Percentiles rank a stretch among this genome's conserved stretches.
Evolutionary conservation across 2,113 vertebrate genomes (phyloP).

Genomic region (Charadrius vociferus): DNA sequence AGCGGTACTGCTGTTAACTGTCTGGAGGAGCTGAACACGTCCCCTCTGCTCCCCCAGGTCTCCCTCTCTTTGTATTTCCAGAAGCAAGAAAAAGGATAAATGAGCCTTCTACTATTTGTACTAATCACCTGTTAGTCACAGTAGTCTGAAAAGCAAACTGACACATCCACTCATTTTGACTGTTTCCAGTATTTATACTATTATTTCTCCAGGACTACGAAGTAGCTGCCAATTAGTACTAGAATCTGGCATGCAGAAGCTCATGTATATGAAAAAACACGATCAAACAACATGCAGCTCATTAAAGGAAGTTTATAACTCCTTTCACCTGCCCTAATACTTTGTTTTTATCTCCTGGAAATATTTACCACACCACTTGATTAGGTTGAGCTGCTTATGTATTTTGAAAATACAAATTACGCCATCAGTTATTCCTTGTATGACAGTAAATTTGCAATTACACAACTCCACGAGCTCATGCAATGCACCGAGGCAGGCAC

Average conservation of each 20-base stretch:
- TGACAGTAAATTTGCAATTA: constrained; percentile 64
- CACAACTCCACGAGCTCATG: constrained; percentile 27
- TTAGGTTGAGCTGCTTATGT: constrained; percentile 65
- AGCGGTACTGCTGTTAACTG: neutral
- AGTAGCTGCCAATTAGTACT: constrained; percentile 44
- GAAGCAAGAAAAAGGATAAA: neutral
- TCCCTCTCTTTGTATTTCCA: neutral
- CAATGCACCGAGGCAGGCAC: constrained; percentile 7
- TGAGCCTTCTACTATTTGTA: neutral
- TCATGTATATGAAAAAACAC: constrained; percentile 31
- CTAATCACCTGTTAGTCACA: constrained; percentile 22
- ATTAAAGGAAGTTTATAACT: constrained; percentile 56
- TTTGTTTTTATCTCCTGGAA: constrained; percentile 64
- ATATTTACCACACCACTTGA: constrained; percentile 59
- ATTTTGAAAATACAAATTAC: constrained; percentile 73
- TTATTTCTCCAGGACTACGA: constrained; percentile 20
- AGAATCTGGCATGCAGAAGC: constrained; percentile 3
- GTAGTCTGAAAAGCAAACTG: constrained; percentile 26
- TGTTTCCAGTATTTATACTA: constrained; percentile 16
- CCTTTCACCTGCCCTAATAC: constrained; percentile 38
- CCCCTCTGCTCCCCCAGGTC: neutral
- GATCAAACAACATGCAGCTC: constrained; percentile 35
- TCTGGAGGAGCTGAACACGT: neutral
- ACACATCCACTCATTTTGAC: constrained; percentile 11
- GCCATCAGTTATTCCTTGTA: constrained; percentile 64